Evolutionary conservation across 2,797 vertebrate species (phyloP).

Genomic region (Sciurus carolinensis): DNA sequence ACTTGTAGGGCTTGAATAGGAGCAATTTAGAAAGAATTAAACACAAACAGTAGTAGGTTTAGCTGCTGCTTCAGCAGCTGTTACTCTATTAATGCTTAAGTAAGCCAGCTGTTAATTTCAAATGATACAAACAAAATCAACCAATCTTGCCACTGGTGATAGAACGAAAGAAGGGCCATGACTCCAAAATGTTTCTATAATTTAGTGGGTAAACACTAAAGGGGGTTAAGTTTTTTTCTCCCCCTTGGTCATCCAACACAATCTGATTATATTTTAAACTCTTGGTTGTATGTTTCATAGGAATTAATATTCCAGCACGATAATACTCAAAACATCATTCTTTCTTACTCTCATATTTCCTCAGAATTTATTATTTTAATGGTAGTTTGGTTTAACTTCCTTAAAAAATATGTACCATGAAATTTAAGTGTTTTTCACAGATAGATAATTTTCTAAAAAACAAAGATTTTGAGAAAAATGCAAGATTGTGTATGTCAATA

Average conservation of each 20-base stretch:
- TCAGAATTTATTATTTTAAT: background rate
- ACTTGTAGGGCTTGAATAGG: background rate
- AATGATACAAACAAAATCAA: slow-evolving; percentile 31
- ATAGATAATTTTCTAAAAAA: background rate
- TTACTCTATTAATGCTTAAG: slow-evolving; percentile 58
- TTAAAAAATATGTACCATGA: background rate
- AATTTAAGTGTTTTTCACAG: background rate
- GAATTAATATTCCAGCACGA: background rate
- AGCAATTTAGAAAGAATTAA: slow-evolving; percentile 61
- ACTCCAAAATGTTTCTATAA: background rate
- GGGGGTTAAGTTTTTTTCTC: too few species aligned
- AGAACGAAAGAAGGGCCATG: background rate
- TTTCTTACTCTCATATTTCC: background rate
- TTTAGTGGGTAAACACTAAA: background rate
- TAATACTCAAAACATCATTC: background rate
- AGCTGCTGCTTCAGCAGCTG: slow-evolving; percentile 13
- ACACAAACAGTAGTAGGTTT: background rate
- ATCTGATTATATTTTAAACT: background rate
- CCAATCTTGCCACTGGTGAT: background rate
- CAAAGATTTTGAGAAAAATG: slow-evolving; percentile 2
- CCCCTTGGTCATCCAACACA: background rate
- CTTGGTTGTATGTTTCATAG: background rate
- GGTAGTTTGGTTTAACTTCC: background rate
- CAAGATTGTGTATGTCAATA: background rate
- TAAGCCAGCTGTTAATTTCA: slow-evolving; percentile 48